Conservation (phyloP, 2,113 vertebrate species). For the Aptenodytes forsteri region DNA sequence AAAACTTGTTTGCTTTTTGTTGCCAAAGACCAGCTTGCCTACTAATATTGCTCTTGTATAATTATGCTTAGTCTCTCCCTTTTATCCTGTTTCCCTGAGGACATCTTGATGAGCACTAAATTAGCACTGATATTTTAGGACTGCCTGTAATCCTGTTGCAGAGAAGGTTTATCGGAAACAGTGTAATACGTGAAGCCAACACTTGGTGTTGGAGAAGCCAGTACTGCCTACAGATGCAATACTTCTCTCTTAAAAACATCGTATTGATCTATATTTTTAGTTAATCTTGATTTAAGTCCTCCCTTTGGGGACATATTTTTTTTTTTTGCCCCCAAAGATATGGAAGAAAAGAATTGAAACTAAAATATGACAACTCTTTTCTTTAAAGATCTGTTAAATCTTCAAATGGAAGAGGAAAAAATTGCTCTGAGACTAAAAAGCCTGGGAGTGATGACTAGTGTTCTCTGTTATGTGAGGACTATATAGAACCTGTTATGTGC, state of each 20-base stretch:
- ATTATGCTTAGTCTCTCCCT: conserved; percentile 48
- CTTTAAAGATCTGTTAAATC: neutral
- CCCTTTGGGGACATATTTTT: neutral
- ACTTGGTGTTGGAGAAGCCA: neutral
- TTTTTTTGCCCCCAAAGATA: neutral
- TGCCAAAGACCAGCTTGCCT: neutral
- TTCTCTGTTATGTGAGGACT: neutral
- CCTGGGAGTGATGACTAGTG: neutral
- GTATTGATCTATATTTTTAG: neutral
- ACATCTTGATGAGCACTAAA: conserved; percentile 49
- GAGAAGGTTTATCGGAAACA: conserved; percentile 35
- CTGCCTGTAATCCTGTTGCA: conserved; percentile 56
- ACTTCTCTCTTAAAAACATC: neutral
- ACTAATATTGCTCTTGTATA: neutral
- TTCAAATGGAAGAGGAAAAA: neutral
- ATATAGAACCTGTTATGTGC: neutral
- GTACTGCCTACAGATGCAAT: neutral
- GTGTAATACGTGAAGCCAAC: neutral
- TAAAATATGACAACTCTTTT: neutral
- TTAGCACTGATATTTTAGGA: conserved; percentile 57
- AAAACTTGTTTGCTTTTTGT: neutral
- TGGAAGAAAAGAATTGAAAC: neutral
- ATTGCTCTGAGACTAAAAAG: neutral
- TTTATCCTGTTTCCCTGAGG: conserved; percentile 54
- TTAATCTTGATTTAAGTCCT: neutral